Base-by-base conservation (phyloP, 2,797 vertebrate genomes). In the Poecilia picta region DNA sequence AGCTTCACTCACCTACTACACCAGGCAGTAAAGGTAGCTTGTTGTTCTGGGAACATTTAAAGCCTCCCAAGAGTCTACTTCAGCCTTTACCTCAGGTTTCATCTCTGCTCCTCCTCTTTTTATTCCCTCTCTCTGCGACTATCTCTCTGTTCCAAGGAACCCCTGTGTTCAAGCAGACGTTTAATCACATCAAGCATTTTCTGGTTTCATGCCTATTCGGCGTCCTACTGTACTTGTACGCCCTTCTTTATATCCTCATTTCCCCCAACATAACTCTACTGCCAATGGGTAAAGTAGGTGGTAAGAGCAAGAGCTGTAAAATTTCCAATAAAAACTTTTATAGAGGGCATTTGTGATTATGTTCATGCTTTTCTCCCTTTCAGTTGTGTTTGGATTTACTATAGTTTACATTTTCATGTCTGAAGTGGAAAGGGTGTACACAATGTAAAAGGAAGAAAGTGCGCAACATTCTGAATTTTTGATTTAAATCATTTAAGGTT, bases 161-260 rank as follows among this genome's bases (percentile, higher is more conserved):
- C 90, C 90, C 89, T 74, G 81, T 57, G 82, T 83, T 91, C 46
- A 12, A 91, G 77, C 89, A 91, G 90, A 92, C 89, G 83, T 90
- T 89, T 88, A 89, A 91, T 93, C 76, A 80, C 79, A 92, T 91
- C 92, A 5, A 88, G 57, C 75, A 41, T 64, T 85, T 76, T 89
- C 87, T 90, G 90, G 83, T 86, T 76, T 41, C 78, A 39, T 25
- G 13, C 45, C 72, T 89, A 78, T 78, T 79, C 70, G 46, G 70
- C 76, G 81, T 70, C 85, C 87, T 43, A 8, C 80, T 25, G 83
- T 41, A 75, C 68, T 72, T 28, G 49, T 70, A 57, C 53, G 33
- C 76, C 53, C 49, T 33, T 70, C 59, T 74, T 53, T 18, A 43
- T 31, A 74, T 80, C 68, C n/a, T 77, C 57, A 55, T 45, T 77